Percentiles rank a stretch among this genome's conserved stretches.
These are phyloP conservation scores for Cariama cristata DNA, from an alignment of 2,113 vertebrate genomes.

Conservation along the genomic window DNA sequence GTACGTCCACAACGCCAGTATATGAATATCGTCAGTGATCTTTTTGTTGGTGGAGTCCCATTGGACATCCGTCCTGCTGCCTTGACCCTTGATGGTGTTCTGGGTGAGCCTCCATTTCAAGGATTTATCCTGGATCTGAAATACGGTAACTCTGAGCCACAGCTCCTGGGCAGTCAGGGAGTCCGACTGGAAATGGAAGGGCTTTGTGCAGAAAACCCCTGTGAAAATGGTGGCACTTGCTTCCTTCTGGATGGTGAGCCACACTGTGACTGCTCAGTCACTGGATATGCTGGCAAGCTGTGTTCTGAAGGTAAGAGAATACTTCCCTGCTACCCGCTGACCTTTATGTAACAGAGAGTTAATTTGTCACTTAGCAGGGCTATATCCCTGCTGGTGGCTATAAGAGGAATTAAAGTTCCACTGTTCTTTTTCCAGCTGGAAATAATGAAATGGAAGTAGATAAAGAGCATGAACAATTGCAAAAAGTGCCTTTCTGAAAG, in stretches of 20 bases:
- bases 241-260: constrained; percentile 89
- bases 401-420: background rate
- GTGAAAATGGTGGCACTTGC: constrained; percentile 95
- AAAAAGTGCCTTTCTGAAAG: background rate
- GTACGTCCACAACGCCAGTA: constrained; percentile 89
- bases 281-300: constrained; percentile 90
- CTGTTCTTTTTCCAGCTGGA: background rate
- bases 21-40: constrained; percentile 96
- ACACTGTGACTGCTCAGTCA: constrained; percentile 94
- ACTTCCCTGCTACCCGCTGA: background rate
- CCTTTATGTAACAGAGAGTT: background rate
- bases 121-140: constrained; percentile 93
- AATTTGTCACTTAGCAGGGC: background rate
- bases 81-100: constrained; percentile 88
- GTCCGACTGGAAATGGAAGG: constrained; percentile 90
- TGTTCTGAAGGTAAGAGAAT: constrained; percentile 93
- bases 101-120: constrained; percentile 84
- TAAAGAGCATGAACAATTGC: background rate
- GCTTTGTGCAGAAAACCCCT: constrained; percentile 91
- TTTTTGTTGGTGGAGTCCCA: constrained; percentile 93
- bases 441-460: background rate
- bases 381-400: background rate
- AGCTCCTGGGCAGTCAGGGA: constrained; percentile 87
- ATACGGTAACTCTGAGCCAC: constrained; percentile 89
- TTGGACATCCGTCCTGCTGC: constrained; percentile 88